phyloP scores from a whole-genome alignment of 2,113 vertebrate species.

The Podiceps cristatus region DNA sequence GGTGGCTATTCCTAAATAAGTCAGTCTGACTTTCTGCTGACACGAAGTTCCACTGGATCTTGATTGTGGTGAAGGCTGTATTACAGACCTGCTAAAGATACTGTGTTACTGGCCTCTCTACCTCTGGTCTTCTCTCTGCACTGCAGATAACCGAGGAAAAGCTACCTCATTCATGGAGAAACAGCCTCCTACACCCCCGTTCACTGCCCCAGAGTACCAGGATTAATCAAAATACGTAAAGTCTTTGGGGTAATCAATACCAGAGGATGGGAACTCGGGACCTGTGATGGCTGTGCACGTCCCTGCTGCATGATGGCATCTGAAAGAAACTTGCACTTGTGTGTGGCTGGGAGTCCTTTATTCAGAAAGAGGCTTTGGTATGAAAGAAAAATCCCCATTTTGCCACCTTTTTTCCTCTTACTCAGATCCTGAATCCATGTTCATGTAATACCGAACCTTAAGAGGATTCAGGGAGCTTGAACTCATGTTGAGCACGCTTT shows the following conservation, averaged over 20 bases:
- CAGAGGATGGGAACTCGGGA: background rate
- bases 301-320: background rate
- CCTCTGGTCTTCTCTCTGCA: background rate
- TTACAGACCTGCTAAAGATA: background rate
- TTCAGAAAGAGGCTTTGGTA: background rate
- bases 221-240: background rate
- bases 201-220: background rate
- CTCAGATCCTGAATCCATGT: background rate
- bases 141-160: background rate
- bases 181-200: background rate
- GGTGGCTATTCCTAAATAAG: background rate
- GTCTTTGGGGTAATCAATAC: background rate
- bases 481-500: background rate
- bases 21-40: background rate
- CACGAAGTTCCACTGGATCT: background rate
- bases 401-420: background rate
- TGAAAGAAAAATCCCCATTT: background rate
- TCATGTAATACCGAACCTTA: background rate
- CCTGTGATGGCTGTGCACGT: fast-evolving
- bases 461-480: background rate
- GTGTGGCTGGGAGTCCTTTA: background rate
- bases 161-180: background rate
- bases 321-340: background rate
- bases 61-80: background rate
- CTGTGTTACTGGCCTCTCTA: no score